Evolutionary conservation across 1,140 invertebrate genomes (phyloP), one percentile per base, ranked within the genome.

Genomic region (Bombus superbus): DNA sequence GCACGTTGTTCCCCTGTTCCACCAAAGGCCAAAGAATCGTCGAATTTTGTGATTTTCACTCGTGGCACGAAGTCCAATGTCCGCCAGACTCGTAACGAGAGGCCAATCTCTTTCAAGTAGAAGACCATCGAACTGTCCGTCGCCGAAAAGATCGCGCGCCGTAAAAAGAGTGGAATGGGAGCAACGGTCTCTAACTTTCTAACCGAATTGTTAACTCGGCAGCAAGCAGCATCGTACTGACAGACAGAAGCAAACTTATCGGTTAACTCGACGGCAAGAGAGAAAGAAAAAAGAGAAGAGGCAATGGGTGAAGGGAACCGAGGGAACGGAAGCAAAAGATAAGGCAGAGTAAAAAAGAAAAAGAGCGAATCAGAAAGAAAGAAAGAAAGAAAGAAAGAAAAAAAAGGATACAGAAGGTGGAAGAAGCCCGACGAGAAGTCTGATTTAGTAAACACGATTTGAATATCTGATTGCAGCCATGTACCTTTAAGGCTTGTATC

Each of bases 371-470:
- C 5, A 38, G 6, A 59, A 15, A 28, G 22, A 38, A 64, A 81
- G 28, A 53, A 74, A 38, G n/a, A 78, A 66, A 73, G 6, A 59
- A 15, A 28, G 22, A 38, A 64, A 81, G 28, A 53, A 74, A 69
- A 75, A 57, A 42, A 28, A 8, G 76, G 40, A 38, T 38, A 44
- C 15, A 25, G 42, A 76, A 42, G 59, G 2, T 32, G 71, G 86
- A 44, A 28, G 66, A 74, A 53, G 18, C 35, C 35, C 80, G 57
- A 28, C 68, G 75, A 85, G 78, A 79, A 57, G 69, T 71, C 88
- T 89, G 88, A 92, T 94, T 94, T 87, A 86, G 92, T 94, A 94
- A 94, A 94, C 90, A 92, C 91, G 90, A 93, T 94, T 93, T 92
- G 87, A 94, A 94, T 94, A 93, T 92, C 90, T 93, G 91, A 94